Evolutionary conservation across 2,888 invertebrate genomes (phyloP), one percentile per base, ranked within the genome.

Genomic region (Cyrtodaria siliqua): DNA sequence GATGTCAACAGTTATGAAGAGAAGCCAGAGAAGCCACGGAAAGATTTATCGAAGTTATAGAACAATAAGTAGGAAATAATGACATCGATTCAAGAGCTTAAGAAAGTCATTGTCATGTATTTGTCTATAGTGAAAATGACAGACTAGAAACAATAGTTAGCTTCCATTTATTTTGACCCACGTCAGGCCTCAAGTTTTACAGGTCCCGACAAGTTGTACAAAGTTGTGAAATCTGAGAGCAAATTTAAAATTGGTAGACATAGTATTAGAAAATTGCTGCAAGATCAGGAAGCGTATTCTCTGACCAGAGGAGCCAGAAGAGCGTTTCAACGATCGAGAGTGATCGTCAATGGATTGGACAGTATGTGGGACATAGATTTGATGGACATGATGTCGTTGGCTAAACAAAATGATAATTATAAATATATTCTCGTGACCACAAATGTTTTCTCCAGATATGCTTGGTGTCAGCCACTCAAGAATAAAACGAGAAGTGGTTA

Each of bases 361-460:
- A 69, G 69, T 55, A 52, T 33, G 23, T 75, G 75, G 75, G 75
- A 75, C 33, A 49, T 55, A 16, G 69, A 69, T 44, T n/a, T 74
- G 14, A 68, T 68, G 62, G 74, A 74, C 33, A 68, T 74, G 67
- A 23, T 14, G 14, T n/a, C 27, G n/a, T 18, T 63, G 68, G 42
- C 44, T 18, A 53, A 44, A 1, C n/a, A 63, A 12, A 74, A 74
- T 68, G 68, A 74, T 23, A 62, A 52, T 44, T n/a, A 52, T 26
- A 33, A 56, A 44, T 68, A 74, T 20, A 33, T 62, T 6, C 16
- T 74, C 8, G 62, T 74, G 6, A 44, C 62, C 29, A 63, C 63
- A 24, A 68, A 74, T 40, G 40, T 74, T 0, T 74, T 74, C 47
- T 68, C 72, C 12, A 33, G 73, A 18, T 73, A 40, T 33, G 62